These are phyloP conservation scores for Athene cunicularia DNA, from an alignment of 2,113 vertebrate species.

Conservation along the genomic window DNA sequence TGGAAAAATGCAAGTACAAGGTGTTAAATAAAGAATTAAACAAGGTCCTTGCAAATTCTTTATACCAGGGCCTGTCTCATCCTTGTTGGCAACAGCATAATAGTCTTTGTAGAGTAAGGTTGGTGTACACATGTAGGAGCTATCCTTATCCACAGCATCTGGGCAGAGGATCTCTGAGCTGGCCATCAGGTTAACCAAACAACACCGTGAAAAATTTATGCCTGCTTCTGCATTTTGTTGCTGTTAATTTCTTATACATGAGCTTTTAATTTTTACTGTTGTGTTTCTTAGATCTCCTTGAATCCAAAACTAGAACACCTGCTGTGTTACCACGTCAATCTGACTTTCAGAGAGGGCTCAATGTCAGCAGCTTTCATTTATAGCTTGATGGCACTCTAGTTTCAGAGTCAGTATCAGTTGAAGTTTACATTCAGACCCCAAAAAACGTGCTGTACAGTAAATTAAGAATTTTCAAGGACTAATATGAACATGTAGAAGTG, in stretches of 20 bases:
- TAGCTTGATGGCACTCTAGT: background rate
- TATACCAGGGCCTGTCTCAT: background rate
- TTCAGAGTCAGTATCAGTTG: background rate
- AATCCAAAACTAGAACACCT: background rate
- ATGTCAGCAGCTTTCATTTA: constrained; percentile 24
- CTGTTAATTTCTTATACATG: background rate
- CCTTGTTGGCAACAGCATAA: background rate
- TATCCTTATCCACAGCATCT: background rate
- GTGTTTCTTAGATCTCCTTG: background rate
- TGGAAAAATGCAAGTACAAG: background rate
- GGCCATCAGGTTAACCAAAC: background rate
- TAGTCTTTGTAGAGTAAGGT: background rate
- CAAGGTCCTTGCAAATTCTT: background rate
- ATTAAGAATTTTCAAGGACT: background rate
- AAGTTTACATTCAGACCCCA: background rate
- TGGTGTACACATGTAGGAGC: background rate
- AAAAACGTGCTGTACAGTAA: background rate
- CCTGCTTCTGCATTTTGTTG: background rate
- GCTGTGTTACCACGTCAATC: constrained; percentile 24
- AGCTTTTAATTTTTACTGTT: constrained; percentile 21
- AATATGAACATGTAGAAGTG: background rate
- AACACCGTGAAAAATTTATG: background rate
- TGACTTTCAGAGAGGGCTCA: background rate
- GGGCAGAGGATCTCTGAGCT: background rate
- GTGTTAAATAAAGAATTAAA: background rate